A percentile compares a stretch with the other conserved stretches of the same genome.
phyloP scores from a whole-genome alignment of 1,140 invertebrate species.

The Mizuhopecten yessoensis region DNA sequence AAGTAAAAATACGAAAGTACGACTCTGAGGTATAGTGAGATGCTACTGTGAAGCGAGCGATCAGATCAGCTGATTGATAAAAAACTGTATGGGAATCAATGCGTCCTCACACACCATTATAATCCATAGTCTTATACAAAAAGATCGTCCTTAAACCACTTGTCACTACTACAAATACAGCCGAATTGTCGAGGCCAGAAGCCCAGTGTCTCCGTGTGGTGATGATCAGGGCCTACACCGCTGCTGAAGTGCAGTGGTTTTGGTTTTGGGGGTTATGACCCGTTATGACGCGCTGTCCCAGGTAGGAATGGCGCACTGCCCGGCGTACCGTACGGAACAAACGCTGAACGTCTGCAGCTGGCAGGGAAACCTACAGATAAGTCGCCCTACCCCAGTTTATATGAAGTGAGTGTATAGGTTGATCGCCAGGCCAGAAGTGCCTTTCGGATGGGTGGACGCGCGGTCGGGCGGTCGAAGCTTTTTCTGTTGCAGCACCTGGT shows the following conservation, averaged over 20 bases:
- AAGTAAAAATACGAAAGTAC: slow-evolving; percentile 11
- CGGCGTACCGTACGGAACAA: neutral
- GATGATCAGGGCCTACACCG: neutral
- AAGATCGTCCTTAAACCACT: neutral
- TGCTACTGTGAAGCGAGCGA: neutral
- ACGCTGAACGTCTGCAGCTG: slow-evolving; percentile 6
- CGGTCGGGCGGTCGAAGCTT: neutral
- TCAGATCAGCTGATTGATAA: slow-evolving; percentile 38
- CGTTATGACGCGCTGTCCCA: slow-evolving; percentile 12
- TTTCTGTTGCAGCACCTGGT: slow-evolving; percentile 20
- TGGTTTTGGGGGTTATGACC: slow-evolving; percentile 37
- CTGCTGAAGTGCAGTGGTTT: slow-evolving; percentile 5
- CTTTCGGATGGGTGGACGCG: slow-evolving; percentile 29
- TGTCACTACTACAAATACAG: neutral
- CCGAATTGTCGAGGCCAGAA: neutral
- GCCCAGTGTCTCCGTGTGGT: neutral
- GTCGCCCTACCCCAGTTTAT: neutral
- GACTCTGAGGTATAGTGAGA: neutral
- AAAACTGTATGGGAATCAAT: neutral
- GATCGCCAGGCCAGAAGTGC: slow-evolving; percentile 14
- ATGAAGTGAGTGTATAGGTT: neutral
- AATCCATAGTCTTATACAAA: neutral
- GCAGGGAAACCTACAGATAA: neutral
- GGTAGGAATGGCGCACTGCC: slow-evolving; percentile 21
- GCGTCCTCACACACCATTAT: neutral